Base-by-base conservation (phyloP, 1,140 invertebrate species). In the Argopecten irradians region DNA sequence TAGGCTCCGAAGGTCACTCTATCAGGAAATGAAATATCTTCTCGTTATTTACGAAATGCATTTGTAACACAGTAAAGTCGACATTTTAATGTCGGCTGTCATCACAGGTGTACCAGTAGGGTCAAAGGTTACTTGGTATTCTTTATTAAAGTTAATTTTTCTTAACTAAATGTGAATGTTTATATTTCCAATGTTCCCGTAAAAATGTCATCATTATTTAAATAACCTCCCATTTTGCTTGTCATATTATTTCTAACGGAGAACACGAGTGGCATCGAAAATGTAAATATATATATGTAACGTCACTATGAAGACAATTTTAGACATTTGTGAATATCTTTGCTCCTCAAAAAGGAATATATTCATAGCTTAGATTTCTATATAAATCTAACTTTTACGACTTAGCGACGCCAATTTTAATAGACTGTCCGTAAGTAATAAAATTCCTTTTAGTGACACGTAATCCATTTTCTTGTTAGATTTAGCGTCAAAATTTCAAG, bases 141-240 rank as follows among this genome's bases (percentile, higher is more conserved):
- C 55, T 71, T 71, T 71, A 71, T 71, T 28, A 71, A 71, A 71
- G 55, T 71, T 16, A 71, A 5, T 71, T 71, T 71, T 71, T 71
- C 22, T 71, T n/a, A 28, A 71, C 8, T 71, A 71, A 71, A 71
- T 71, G n/a, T 71, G 55, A 71, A n/a, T 71, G 55, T 71, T 71
- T 71, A 16, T 71, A 71, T 28, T 71, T 71, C 1, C 28, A 71
- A 71, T 71, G 55, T 28, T n/a, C 55, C n/a, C 55, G 55, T 71
- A n/a, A 71, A 71, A 71, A 71, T 71, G 55, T 71, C 55, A 71
- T 71, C 55, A 71, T n/a, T 71, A 71, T 71, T 71, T 71, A 71
- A 71, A 71, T 71, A 71, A 11, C 55, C 22, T 71, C 11, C 22
- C n/a, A 71, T 71, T 71, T 71, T 71, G 55, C 55, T 71, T 71